These are phyloP conservation scores for Chamaea fasciata DNA, from an alignment of 2,113 vertebrate genomes.

Conservation along the genomic window DNA sequence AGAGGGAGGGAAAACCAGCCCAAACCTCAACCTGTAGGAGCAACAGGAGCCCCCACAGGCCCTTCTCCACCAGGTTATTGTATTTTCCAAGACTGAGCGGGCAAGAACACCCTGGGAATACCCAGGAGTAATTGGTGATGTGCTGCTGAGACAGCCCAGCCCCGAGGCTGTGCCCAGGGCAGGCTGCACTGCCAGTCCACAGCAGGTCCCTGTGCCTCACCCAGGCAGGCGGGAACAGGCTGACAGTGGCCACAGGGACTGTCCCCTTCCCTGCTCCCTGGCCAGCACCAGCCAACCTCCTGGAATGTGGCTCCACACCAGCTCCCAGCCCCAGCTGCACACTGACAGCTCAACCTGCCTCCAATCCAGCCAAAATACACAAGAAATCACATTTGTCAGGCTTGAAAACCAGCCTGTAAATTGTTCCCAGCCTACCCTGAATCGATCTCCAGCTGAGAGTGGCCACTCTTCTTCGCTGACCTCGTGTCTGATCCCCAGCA, in stretches of 20 bases:
- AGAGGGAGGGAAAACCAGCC: not conserved
- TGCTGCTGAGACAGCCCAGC: not conserved
- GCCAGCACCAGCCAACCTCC: not conserved
- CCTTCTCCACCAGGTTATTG: not conserved
- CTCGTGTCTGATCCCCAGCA: not conserved
- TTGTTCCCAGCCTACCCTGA: not conserved
- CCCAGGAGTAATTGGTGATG: not conserved
- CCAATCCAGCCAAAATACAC: not conserved
- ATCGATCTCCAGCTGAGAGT: not conserved
- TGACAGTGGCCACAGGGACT: not conserved
- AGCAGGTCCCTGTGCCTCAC: not conserved
- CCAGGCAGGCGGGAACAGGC: not conserved
- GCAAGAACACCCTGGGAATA: not conserved
- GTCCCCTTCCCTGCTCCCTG: not conserved
- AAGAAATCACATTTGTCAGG: not conserved
- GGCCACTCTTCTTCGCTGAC: not conserved
- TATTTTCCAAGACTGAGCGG: not conserved
- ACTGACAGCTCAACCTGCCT: not conserved
- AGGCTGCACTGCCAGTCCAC: not conserved
- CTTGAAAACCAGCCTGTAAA: not conserved
- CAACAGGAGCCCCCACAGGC: not conserved
- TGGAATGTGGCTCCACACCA: fast-evolving
- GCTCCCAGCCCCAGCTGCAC: not conserved
- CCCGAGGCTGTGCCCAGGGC: not conserved
- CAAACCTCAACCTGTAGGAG: fast-evolving